Conservation (phyloP, 2,113 vertebrate species). For the Hippocampus guttulatus region DNA sequence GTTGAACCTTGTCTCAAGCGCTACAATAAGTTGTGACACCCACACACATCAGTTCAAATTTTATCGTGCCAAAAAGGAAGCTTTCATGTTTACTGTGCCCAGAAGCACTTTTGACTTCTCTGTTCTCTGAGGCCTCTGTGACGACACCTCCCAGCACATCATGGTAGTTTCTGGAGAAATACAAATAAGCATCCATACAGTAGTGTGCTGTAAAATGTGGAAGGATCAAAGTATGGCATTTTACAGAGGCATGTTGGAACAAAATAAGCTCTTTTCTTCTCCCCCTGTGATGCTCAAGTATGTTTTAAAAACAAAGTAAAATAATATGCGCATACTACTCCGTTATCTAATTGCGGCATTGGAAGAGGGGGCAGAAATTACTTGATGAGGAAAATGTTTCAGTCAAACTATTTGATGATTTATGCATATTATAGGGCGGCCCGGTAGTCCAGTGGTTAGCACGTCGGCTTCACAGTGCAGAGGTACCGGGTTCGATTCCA, state of each 20-base stretch:
- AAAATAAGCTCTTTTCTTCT: not conserved
- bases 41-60: constrained; percentile 1
- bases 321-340: not conserved
- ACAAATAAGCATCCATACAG: not conserved
- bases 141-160: not conserved
- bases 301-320: not conserved
- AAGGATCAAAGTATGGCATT: not conserved
- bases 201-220: not conserved
- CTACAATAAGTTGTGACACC: constrained; percentile 6
- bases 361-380: not conserved
- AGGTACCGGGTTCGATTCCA: too few species aligned
- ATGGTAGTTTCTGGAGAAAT: not conserved
- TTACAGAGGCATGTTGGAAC: not conserved
- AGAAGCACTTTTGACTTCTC: constrained; percentile 6
- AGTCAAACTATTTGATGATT: not conserved
- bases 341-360: not conserved
- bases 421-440: too few species aligned
- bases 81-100: constrained; percentile 8
- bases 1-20: not conserved
- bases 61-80: constrained; percentile 7
- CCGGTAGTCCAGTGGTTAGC: too few species aligned
- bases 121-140: not conserved
- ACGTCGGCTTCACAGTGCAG: too few species aligned
- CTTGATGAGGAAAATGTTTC: not conserved
- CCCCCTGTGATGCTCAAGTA: not conserved